Evolutionary conservation across 2,888 invertebrate species (phyloP).

Genomic region (Phalera bucephala): DNA sequence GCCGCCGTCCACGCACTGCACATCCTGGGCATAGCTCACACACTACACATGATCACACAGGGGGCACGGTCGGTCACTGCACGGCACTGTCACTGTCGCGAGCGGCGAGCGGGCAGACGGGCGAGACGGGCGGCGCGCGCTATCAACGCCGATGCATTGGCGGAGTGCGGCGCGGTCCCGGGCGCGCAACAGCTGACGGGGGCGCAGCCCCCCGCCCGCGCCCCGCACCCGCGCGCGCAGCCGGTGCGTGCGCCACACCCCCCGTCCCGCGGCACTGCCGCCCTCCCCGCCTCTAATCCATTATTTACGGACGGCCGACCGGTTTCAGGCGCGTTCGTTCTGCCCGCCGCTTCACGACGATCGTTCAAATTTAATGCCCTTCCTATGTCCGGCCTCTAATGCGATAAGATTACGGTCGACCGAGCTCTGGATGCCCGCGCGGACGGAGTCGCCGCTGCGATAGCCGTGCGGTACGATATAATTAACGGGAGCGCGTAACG

Average conservation of each 20-base stretch:
- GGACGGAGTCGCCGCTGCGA: conserved; percentile 8
- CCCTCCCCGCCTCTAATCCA: conserved; percentile 78
- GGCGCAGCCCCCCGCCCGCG: conserved; percentile 61
- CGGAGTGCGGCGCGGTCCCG: conserved; percentile 72
- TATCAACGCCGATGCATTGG: conserved; percentile 79
- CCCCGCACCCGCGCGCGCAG: conserved; percentile 65
- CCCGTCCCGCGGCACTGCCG: conserved; percentile 39
- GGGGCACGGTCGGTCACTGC: conserved; percentile 41
- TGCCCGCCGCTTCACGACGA: conserved; percentile 69
- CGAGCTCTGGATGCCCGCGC: conserved; percentile 39
- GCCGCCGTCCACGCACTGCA: conserved; percentile 52
- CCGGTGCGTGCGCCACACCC: conserved; percentile 70
- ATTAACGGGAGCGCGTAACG: conserved; percentile 23
- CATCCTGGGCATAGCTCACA: conserved; percentile 67
- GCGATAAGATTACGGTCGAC: conserved; percentile 73
- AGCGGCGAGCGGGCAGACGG: too few relatives aligned
- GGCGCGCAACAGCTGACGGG: conserved; percentile 82
- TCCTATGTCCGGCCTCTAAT: conserved; percentile 80
- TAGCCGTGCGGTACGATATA: conserved; percentile 15
- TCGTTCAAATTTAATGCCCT: conserved; percentile 81
- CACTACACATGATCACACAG: conserved; percentile 49
- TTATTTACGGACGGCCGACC: conserved; percentile 81
- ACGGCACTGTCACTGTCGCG: conserved; percentile 60
- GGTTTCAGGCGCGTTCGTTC: conserved; percentile 79
- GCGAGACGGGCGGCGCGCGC: conserved; percentile 64